Evolutionary conservation across 2,888 invertebrate species (phyloP), one percentile per base, ranked within the genome.

Genomic region (Amitus sp.): DNA sequence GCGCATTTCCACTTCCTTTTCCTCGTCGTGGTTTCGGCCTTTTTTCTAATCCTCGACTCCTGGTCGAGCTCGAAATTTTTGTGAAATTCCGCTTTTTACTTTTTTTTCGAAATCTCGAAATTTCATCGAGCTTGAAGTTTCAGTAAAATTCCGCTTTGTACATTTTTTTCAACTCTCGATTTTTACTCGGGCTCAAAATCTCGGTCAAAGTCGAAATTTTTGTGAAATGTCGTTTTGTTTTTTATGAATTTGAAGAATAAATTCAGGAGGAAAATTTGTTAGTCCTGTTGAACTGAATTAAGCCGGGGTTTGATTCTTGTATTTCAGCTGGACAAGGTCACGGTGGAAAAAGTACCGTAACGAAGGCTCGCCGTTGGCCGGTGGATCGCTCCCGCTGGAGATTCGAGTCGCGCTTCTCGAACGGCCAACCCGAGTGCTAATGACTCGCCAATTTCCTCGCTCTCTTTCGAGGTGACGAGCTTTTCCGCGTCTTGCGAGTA

Each of bases 301-400:
- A n/a, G 18, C 5, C 37, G 37, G 4, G 15, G 4, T 20, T 47
- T 50, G 15, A 42, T 60, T 57, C 60, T 47, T 61, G 57, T 62
- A 39, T 79, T 78, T 55, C 73, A 79, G 79, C 74, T 73, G 63
- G 78, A 78, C 56, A 72, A 69, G 58, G 67, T 68, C 58, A 69
- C 70, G 67, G 73, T 66, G 60, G 74, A 74, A 71, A 77, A 64
- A 76, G 67, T 66, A 68, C 76, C 15, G 15, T 37, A 37, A 72
- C 70, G 75, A 62, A 76, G 77, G 67, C 74, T 77, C 68, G 62
- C 75, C 63, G 68, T 70, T 65, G 74, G 70, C 69, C 23, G 23
- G 7, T 23, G 23, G 7, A 23, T 5, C 7, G 23, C 23, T 23
- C 23, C 23, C 33, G 33, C 12, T 6, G 12, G n/a, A 33, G 33